Evolutionary conservation across 1,140 invertebrate genomes (phyloP).

Genomic region (Araneus ventricosus): DNA sequence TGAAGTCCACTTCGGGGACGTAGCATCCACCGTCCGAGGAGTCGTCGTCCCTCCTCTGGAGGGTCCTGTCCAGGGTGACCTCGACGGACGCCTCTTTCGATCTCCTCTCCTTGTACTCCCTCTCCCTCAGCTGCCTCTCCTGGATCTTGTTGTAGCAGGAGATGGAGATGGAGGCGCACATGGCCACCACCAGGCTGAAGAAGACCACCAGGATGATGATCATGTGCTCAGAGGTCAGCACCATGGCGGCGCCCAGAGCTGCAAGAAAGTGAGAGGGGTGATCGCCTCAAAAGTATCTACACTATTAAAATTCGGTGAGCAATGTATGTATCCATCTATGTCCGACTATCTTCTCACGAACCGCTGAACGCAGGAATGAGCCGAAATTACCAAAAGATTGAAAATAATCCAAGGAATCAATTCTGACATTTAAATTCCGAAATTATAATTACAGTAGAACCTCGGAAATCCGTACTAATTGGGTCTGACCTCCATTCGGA

Average conservation of each 20-base stretch:
- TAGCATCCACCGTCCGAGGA: slow-evolving; percentile 73
- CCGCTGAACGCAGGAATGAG: no score
- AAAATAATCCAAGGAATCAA: no score
- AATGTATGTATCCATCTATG: no score
- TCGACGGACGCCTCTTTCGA: slow-evolving; percentile 77
- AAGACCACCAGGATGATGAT: slow-evolving; percentile 93
- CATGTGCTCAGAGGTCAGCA: slow-evolving; percentile 84
- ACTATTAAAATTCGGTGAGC: no score
- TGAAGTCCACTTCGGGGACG: slow-evolving; percentile 76
- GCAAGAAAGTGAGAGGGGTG: no score
- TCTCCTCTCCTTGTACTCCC: slow-evolving; percentile 77
- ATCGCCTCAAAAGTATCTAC: no score
- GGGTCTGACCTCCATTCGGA: no score
- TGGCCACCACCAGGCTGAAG: slow-evolving; percentile 90
- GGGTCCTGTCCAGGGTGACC: background rate
- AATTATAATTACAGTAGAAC: no score
- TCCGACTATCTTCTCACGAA: no score
- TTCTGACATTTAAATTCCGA: no score
- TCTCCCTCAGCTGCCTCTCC: slow-evolving; percentile 77
- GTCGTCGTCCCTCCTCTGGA: slow-evolving; percentile 50
- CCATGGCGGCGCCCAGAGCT: slow-evolving; percentile 47
- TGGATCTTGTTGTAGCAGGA: slow-evolving; percentile 78
- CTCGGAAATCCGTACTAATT: no score
- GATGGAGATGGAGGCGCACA: slow-evolving; percentile 83
- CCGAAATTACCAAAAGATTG: no score